Evolutionary conservation across 2,797 vertebrate genomes (phyloP), one percentile per base, ranked within the genome.

Genomic region (Clamator glandarius): DNA sequence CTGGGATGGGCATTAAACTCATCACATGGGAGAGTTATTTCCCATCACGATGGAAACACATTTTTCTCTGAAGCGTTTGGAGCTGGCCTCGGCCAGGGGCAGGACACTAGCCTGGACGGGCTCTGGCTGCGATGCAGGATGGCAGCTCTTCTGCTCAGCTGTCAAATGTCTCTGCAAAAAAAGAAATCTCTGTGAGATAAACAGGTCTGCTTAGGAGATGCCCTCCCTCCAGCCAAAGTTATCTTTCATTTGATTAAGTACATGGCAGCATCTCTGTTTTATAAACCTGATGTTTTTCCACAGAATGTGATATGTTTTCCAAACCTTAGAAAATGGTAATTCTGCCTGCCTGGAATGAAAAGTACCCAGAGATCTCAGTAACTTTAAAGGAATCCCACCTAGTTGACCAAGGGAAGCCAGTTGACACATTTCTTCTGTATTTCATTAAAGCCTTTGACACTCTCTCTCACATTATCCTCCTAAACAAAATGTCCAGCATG

Each of bases 211-310:
- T 87, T 62, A 58, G 84, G 68, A 94, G 93, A 85, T 25, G 20
- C 26, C 89, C 31, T 87, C 82, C 59, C 66, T 91, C 29, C 84
- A 73, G 76, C 51, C 87, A 78, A 70, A 84, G 79, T 57, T 81
- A 84, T 89, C 61, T 51, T 52, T 96, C 82, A 90, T 91, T 78
- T 95, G 55, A 86, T 78, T 58, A 89, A 5, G 4, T 73, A 93
- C 76, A 57, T 46, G 73, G 52, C 92, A 89, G 57, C 42, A 42
- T 68, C 12, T 90, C 61, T 91, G 81, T 75, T 92, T 85, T 78
- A 95, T 54, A 81, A 93, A 85, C 81, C 66, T 73, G 66, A 50
- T 77, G 64, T 44, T 84, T 94, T 92, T 63, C 58, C 21, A 62
- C 42, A 41, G 82, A 83, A 52, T 63, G 42, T n/a, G 55, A 61